Percentiles rank a stretch among this genome's conserved stretches.
These are phyloP conservation scores for Chloropsis hardwickii DNA, from an alignment of 2,113 vertebrate genomes.

Conservation along the genomic window DNA sequence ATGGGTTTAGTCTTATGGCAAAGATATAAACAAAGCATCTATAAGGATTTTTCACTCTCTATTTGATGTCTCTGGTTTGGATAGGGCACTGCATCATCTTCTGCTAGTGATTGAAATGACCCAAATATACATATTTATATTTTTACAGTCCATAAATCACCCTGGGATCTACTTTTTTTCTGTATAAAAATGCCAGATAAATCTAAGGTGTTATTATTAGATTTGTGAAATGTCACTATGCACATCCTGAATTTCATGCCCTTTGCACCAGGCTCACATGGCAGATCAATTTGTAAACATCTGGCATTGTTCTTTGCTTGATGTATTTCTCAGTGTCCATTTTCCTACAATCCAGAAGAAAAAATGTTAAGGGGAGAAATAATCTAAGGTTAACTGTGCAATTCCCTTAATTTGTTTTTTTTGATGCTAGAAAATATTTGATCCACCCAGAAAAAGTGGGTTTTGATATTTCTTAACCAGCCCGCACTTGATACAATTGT, in stretches of 20 bases:
- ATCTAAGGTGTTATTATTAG: constrained; percentile 41
- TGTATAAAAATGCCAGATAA: constrained; percentile 20
- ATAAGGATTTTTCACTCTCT: not conserved
- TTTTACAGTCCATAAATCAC: constrained; percentile 23
- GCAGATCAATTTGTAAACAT: constrained; percentile 11
- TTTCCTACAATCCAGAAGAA: not conserved
- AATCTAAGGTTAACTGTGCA: not conserved
- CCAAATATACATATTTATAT: constrained; percentile 14
- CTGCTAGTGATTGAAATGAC: not conserved
- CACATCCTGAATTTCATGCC: not conserved
- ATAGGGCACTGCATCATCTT: not conserved
- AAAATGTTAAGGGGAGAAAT: not conserved
- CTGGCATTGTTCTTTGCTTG: not conserved
- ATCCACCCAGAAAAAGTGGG: not conserved
- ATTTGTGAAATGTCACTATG: constrained; percentile 44
- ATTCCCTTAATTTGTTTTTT: not conserved
- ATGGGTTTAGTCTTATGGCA: not conserved
- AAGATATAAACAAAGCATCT: not conserved
- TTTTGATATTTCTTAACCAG: not conserved
- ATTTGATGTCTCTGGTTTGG: not conserved
- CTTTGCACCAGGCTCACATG: constrained; percentile 3
- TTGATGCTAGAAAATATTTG: not conserved
- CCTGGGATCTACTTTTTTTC: not conserved
- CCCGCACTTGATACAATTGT: not conserved
- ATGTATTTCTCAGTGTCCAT: not conserved